A percentile compares a stretch with the other conserved stretches of the same genome.
phyloP scores from a whole-genome alignment of 2,888 invertebrate species.

The Drosophila subsilvestris region DNA sequence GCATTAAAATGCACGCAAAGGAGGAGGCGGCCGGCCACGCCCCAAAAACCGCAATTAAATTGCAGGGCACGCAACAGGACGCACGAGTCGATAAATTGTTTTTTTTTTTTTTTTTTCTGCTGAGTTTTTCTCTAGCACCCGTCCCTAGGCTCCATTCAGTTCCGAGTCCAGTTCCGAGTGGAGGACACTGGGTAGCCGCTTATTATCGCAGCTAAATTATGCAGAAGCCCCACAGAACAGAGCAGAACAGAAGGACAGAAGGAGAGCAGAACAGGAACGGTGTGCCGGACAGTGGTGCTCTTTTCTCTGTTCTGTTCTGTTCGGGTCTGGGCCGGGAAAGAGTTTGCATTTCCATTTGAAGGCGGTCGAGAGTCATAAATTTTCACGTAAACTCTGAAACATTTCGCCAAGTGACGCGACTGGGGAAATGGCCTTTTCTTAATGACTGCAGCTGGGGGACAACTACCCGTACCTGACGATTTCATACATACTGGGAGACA shows the following conservation, averaged over 20 bases:
- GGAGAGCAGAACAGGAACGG: conserved; percentile 4
- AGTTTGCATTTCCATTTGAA: not conserved
- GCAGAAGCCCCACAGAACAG: conserved; percentile 53
- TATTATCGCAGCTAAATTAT: conserved; percentile 75
- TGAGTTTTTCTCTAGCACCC: conserved; percentile 24
- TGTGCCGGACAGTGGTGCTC: not conserved
- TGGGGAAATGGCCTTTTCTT: not conserved
- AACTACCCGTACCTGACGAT: not conserved
- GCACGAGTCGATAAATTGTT: conserved; percentile 76
- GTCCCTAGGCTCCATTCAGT: conserved; percentile 41
- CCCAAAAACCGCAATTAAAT: conserved; percentile 63
- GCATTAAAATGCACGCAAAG: conserved; percentile 74
- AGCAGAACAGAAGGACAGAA: conserved; percentile 2
- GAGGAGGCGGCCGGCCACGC: conserved; percentile 54
- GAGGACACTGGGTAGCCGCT: conserved; percentile 43
- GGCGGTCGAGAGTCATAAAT: conserved; percentile 39
- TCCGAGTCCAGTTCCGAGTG: conserved; percentile 9
- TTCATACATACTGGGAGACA: no score
- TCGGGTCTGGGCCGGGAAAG: no score
- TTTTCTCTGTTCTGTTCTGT: not conserved
- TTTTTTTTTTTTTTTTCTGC: conserved; percentile 3
- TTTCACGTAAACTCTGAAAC: conserved; percentile 32
- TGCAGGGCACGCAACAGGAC: conserved; percentile 77
- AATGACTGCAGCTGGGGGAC: not conserved
- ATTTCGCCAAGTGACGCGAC: not conserved